These are phyloP conservation scores for Rhinolophus sinicus DNA, from an alignment of 2,113 vertebrate species.

Conservation along the genomic window DNA sequence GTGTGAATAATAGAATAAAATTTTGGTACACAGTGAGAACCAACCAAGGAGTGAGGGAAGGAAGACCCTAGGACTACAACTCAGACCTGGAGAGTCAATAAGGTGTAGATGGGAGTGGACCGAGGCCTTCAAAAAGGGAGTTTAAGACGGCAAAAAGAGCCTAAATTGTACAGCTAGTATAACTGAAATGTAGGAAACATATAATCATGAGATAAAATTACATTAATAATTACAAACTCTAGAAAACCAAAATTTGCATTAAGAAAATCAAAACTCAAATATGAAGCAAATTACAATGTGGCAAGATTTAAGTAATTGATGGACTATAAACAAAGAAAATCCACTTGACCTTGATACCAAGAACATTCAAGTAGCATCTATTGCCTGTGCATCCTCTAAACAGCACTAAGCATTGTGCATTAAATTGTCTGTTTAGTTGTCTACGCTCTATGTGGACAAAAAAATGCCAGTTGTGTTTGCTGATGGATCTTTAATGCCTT, in stretches of 20 bases:
- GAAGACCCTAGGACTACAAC: not conserved
- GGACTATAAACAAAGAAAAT: not conserved
- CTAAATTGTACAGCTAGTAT: not conserved
- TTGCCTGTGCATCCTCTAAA: not conserved
- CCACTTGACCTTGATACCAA: not conserved
- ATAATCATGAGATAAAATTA: not conserved
- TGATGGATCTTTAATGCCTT: not conserved
- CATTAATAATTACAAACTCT: not conserved
- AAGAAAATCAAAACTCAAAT: constrained; percentile 25
- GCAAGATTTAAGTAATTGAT: not conserved
- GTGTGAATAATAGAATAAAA: not conserved
- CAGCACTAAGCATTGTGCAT: not conserved
- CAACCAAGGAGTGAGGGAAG: not conserved
- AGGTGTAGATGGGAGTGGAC: not conserved
- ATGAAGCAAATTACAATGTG: not conserved
- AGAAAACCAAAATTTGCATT: not conserved
- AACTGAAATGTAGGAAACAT: not conserved
- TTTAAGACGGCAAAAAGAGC: not conserved
- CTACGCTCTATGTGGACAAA: not conserved
- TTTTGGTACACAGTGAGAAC: not conserved
- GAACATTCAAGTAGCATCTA: not conserved
- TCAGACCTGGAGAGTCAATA: not conserved
- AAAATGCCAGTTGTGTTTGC: not conserved
- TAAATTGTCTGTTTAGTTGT: not conserved
- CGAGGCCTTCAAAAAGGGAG: not conserved